Conservation (phyloP, 2,888 invertebrate genomes). For the Lamproptera curius region DNA sequence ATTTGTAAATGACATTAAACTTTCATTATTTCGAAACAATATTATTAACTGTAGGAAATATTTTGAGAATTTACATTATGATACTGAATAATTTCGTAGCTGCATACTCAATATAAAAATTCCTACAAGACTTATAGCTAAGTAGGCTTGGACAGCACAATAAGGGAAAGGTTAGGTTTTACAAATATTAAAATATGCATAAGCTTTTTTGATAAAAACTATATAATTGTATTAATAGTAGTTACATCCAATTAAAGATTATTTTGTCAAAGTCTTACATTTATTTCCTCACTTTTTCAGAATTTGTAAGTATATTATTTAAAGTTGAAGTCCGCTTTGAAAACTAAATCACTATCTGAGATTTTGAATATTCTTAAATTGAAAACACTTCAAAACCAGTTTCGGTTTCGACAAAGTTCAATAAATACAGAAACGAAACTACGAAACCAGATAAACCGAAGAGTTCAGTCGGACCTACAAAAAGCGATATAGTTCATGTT, state of each 20-base stretch:
- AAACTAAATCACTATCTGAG: conserved; percentile 75
- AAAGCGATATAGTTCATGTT: too few relatives aligned
- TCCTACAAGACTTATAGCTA: conserved; percentile 85
- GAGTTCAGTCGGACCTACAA: too few relatives aligned
- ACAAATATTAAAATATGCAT: background rate
- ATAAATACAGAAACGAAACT: too few relatives aligned
- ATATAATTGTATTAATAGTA: background rate
- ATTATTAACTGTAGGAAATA: background rate
- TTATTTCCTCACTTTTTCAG: conserved; percentile 65
- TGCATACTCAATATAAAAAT: conserved; percentile 85
- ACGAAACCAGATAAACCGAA: too few relatives aligned
- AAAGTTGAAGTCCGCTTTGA: conserved; percentile 80
- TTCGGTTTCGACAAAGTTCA: too few relatives aligned
- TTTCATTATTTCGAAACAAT: background rate
- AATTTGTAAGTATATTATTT: conserved; percentile 86
- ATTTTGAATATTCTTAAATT: conserved; percentile 81
- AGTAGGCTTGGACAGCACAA: conserved; percentile 88
- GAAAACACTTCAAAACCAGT: too few relatives aligned
- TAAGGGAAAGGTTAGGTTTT: conserved; percentile 86
- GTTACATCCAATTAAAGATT: background rate
- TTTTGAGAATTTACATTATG: background rate
- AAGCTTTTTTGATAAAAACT: background rate
- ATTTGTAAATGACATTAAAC: background rate
- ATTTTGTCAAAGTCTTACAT: background rate
- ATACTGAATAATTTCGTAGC: conserved; percentile 25